These are phyloP conservation scores for Anas platyrhynchos DNA, from an alignment of 2,113 vertebrate species.

Conservation along the genomic window DNA sequence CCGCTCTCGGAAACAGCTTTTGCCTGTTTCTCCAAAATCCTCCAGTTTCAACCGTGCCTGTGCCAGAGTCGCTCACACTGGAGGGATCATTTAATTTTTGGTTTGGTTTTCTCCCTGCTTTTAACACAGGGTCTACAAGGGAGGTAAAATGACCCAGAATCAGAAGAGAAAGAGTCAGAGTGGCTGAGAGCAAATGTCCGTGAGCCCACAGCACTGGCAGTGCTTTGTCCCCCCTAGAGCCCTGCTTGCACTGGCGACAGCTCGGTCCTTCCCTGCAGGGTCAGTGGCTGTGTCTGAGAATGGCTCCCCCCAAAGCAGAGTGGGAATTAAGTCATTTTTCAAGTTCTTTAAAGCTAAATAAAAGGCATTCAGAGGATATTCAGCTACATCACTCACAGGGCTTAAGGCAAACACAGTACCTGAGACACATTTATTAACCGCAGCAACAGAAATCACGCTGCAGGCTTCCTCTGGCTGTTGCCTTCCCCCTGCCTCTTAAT, in stretches of 20 bases:
- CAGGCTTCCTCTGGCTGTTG: rapidly evolving
- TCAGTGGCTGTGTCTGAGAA: not conserved
- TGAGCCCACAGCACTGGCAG: rapidly evolving
- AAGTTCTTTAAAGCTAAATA: not conserved
- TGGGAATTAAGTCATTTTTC: not conserved
- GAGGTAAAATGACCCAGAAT: not conserved
- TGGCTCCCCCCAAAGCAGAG: not conserved
- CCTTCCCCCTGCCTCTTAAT: not conserved
- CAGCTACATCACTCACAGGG: not conserved
- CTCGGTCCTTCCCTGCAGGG: not conserved
- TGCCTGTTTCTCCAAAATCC: not conserved
- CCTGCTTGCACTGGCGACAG: not conserved
- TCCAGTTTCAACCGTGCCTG: rapidly evolving
- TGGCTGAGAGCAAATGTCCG: rapidly evolving
- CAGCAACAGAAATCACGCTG: not conserved
- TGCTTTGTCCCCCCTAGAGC: not conserved
- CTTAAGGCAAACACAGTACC: not conserved
- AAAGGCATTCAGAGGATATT: not conserved
- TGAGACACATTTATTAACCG: not conserved
- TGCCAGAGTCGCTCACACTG: rapidly evolving
- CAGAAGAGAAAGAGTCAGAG: not conserved
- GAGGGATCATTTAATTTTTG: rapidly evolving
- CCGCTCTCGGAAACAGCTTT: rapidly evolving
- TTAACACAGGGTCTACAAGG: not conserved
- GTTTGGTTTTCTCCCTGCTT: not conserved